Base-by-base conservation (phyloP, 2,888 invertebrate genomes). In the Napeogenes sylphis region DNA sequence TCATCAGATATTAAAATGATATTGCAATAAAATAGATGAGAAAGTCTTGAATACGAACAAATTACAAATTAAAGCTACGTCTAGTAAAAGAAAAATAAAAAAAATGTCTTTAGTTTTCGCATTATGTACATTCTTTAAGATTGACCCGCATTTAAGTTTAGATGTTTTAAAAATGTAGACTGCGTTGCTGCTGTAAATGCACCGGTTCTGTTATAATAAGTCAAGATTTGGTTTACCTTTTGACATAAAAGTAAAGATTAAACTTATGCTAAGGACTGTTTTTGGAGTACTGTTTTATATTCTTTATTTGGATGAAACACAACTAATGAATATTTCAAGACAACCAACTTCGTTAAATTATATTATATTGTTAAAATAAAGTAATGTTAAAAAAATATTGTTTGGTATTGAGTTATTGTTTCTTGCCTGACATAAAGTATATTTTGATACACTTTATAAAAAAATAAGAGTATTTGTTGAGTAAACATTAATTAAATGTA, bases 201-300 rank as follows among this genome's bases (percentile, higher is more conserved):
- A 53, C 45, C 56, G 55, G 58, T 13, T 58, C 51, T 46, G 45
- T 55, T 64, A 60, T 61, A 64, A 64, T 64, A 58, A 64, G 63
- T 60, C 45, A 60, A 59, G 57, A 63, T 38, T 38, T 38, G 38
- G 38, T 56, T 13, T 47, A 47, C n/a, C 8, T 38, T 47, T 47
- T 47, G n/a, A 14, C 47, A 14, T 47, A 21, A 47, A 47, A 5
- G 14, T 14, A 14, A n/a, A 21, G 47, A 47, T 47, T 47, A 47
- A 47, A n/a, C 21, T 8, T 6, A 47, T 8, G n/a, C 47, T 47
- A 6, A 21, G 13, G 21, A 14, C n/a, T 3, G 2, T 47, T 2
- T 14, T n/a, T 21, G n/a, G 14, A 6, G 38, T 38, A 6, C 8
- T 38, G 38, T 2, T 6, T 21, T 21, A 21, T 21, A 21, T 21